phyloP scores from a whole-genome alignment of 2,888 invertebrate genomes.

The Perizoma flavofasciatum region DNA sequence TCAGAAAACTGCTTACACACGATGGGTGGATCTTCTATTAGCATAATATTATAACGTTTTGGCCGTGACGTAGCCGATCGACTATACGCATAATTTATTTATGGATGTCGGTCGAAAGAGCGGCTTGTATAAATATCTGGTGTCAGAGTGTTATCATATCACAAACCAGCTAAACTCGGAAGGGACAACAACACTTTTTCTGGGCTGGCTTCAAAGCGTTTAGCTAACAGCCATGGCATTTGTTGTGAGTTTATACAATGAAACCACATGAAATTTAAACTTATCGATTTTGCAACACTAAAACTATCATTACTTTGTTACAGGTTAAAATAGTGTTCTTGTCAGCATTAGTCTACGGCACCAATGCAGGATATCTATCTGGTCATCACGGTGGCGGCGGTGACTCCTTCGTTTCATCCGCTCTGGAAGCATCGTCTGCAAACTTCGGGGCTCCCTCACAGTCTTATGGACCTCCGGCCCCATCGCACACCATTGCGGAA shows the following conservation, averaged over 20 bases:
- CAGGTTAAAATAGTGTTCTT: slow-evolving; percentile 71
- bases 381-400: slow-evolving; percentile 52
- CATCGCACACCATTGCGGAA: slow-evolving; percentile 32
- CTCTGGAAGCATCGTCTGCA: slow-evolving; percentile 66
- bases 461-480: slow-evolving; percentile 58
- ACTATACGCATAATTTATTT: slow-evolving; percentile 63
- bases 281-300: not conserved
- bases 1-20: slow-evolving; percentile 41
- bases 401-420: slow-evolving; percentile 68
- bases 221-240: slow-evolving; percentile 83
- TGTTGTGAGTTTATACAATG: slow-evolving; percentile 68
- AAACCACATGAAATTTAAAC: slow-evolving; percentile 22
- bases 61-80: slow-evolving; percentile 51
- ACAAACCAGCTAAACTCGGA: slow-evolving; percentile 70
- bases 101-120: slow-evolving; percentile 62
- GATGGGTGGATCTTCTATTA: slow-evolving; percentile 41
- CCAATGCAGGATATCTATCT: slow-evolving; percentile 61
- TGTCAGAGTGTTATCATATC: slow-evolving; percentile 61
- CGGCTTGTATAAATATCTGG: slow-evolving; percentile 78
- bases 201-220: slow-evolving; percentile 75
- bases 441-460: slow-evolving; percentile 66
- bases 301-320: slow-evolving; percentile 48
- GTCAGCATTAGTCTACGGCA: slow-evolving; percentile 64
- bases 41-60: slow-evolving; percentile 46
- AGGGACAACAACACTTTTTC: slow-evolving; percentile 70